Evolutionary conservation across 2,113 vertebrate species (phyloP), one percentile per base, ranked within the genome.

Genomic region (Choloepus hoffmanni): DNA sequence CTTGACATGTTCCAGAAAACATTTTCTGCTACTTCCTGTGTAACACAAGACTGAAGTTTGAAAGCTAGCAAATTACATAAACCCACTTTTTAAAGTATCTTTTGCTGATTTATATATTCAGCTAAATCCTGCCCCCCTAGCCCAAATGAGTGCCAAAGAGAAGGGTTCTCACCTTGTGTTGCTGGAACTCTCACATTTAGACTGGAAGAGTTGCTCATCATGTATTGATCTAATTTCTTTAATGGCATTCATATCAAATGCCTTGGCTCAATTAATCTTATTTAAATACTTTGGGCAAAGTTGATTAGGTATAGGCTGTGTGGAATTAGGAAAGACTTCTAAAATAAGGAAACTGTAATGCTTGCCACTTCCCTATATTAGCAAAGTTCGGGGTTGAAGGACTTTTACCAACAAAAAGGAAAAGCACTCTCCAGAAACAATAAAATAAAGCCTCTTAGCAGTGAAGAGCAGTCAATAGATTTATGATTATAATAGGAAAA

Each of bases 141-240:
- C 43, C 65, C 26, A 45, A 26, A 40, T 45, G 14, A 14, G 11
- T 23, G 12, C 4, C 28, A 12, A 5, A 28, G 53, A 14, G 8
- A 23, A 7, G 0, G 1, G 58, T 1, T 0, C 40, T 53, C 16
- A 3, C 1, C 11, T 4, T 7, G 0, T 2, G 3, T 13, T 60
- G 28, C 4, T 78, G n/a, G 33, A 48, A 36, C 4, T 19, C 4
- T 19, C 78, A n/a, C 23, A 10, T 3, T 58, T 0, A 23, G 19
- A 18, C 5, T 24, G 30, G 33, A 78, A 83, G 14, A 40, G 43
- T 28, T 40, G 7, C 5, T 21, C 45, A 13, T n/a, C 7, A 33
- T 23, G 28, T 14, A 40, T 28, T 60, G 48, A 23, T n/a, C 16
- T 63, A 45, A 33, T n/a, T 77, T 58, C 63, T 60, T 55, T 36